Evolutionary conservation across 1,140 invertebrate genomes (phyloP).

Genomic region (Varroa destructor): DNA sequence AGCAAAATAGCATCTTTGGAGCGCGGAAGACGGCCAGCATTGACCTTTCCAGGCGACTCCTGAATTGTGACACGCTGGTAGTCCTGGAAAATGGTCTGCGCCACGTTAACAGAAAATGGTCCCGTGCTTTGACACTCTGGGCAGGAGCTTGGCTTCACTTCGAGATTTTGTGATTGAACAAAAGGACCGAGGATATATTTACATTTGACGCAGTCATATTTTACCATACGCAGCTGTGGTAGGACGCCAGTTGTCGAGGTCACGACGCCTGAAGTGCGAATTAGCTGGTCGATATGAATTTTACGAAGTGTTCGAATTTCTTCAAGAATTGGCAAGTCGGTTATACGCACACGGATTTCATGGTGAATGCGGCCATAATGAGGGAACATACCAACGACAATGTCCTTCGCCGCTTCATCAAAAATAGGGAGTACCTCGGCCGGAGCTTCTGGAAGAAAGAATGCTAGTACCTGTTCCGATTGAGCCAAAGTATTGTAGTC

Average conservation of each 20-base stretch:
- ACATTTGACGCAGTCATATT: slow-evolving; percentile 95
- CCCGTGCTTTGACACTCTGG: slow-evolving; percentile 93
- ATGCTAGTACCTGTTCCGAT: slow-evolving; percentile 81
- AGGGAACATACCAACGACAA: slow-evolving; percentile 86
- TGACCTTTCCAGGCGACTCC: slow-evolving; percentile 77
- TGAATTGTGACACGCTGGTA: slow-evolving; percentile 96
- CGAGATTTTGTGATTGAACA: slow-evolving; percentile 76
- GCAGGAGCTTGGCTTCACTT: slow-evolving; percentile 89
- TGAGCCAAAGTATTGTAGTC: slow-evolving; percentile 79
- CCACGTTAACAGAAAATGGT: slow-evolving; percentile 63
- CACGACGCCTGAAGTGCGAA: slow-evolving; percentile 86
- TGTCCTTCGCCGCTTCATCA: slow-evolving; percentile 83
- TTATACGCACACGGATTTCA: slow-evolving; percentile 85
- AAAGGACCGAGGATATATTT: slow-evolving; percentile 88
- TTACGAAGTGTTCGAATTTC: slow-evolving; percentile 79
- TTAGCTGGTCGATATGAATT: slow-evolving; percentile 81
- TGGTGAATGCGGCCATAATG: slow-evolving; percentile 84
- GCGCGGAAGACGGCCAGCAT: slow-evolving; percentile 88
- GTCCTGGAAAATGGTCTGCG: slow-evolving; percentile 89
- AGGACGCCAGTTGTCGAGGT: slow-evolving; percentile 87
- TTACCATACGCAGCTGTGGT: slow-evolving; percentile 85
- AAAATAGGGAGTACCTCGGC: slow-evolving; percentile 88
- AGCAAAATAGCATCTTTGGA: slow-evolving; percentile 93
- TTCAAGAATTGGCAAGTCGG: slow-evolving; percentile 86
- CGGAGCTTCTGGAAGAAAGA: slow-evolving; percentile 92